Evolutionary conservation across 1,140 invertebrate species (phyloP).

Genomic region (Eulimnadia texana): DNA sequence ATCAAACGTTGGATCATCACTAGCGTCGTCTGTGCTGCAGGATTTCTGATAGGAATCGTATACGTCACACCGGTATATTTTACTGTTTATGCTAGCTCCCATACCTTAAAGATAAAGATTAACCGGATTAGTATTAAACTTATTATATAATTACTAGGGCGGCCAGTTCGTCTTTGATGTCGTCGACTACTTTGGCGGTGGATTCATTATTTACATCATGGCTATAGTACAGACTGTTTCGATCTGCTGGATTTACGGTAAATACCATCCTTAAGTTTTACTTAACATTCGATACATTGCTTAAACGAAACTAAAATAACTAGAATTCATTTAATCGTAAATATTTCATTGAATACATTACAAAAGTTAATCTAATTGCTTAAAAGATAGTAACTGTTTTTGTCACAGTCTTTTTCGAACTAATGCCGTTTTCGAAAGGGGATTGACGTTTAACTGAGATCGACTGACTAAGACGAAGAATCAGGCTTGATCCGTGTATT

Average conservation of each 20-base stretch:
- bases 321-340: too few relatives aligned
- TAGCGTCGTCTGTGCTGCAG: conserved; percentile 21
- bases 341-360: too few relatives aligned
- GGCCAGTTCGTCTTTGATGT: conserved; percentile 72
- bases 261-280: not conserved
- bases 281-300: not conserved
- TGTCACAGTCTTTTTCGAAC: too few relatives aligned
- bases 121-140: not conserved
- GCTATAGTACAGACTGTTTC: conserved; percentile 53
- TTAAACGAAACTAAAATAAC: not conserved
- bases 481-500: too few relatives aligned
- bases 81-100: not conserved
- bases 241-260: conserved; percentile 55
- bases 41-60: conserved; percentile 25
- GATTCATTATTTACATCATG: conserved; percentile 59
- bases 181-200: conserved; percentile 69
- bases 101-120: not conserved
- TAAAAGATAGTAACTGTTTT: too few relatives aligned
- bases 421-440: too few relatives aligned
- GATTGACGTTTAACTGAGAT: too few relatives aligned
- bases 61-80: conserved; percentile 28
- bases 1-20: conserved; percentile 24
- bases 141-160: conserved; percentile 41
- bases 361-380: too few relatives aligned
- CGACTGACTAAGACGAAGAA: too few relatives aligned